These are phyloP conservation scores for Watsonalla cultraria DNA, from an alignment of 2,888 invertebrate species.

Conservation along the genomic window DNA sequence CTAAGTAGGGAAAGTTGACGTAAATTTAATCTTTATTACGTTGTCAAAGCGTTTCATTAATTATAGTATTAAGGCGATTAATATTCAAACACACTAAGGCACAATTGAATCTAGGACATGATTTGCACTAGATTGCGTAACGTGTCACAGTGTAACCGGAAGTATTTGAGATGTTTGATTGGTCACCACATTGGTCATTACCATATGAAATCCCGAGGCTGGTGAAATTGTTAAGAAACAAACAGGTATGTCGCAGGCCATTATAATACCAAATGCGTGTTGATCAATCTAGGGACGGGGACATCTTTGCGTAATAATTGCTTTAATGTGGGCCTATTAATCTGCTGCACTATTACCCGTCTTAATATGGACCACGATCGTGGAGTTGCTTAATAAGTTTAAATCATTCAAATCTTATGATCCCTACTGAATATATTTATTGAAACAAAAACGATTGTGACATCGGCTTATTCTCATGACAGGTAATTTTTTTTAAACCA, in stretches of 20 bases:
- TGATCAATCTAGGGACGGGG: slow-evolving; percentile 36
- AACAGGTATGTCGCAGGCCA: slow-evolving; percentile 12
- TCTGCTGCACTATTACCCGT: neutral
- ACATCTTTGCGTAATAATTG: slow-evolving; percentile 27
- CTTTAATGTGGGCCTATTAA: slow-evolving; percentile 9
- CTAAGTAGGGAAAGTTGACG: too few species aligned
- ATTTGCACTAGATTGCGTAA: slow-evolving; percentile 16
- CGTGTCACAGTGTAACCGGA: slow-evolving; percentile 19
- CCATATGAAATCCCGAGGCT: slow-evolving; percentile 41
- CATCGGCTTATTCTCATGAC: too few species aligned
- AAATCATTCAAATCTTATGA: too few species aligned
- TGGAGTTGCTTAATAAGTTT: neutral
- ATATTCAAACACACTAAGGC: neutral
- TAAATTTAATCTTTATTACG: too few species aligned
- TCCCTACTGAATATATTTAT: too few species aligned
- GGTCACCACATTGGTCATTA: slow-evolving; percentile 22
- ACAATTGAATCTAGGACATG: neutral
- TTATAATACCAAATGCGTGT: slow-evolving; percentile 38
- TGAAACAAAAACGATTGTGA: too few species aligned
- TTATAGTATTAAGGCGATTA: neutral
- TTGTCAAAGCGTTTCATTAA: too few species aligned
- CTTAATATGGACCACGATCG: neutral
- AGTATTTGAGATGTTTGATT: slow-evolving; percentile 8
- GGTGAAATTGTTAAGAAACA: slow-evolving; percentile 47
- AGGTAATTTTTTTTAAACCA: too few species aligned